Percentiles rank a stretch among this genome's conserved stretches.
phyloP scores from a whole-genome alignment of 2,797 vertebrate genomes.

The Catostomus latipinnis region DNA sequence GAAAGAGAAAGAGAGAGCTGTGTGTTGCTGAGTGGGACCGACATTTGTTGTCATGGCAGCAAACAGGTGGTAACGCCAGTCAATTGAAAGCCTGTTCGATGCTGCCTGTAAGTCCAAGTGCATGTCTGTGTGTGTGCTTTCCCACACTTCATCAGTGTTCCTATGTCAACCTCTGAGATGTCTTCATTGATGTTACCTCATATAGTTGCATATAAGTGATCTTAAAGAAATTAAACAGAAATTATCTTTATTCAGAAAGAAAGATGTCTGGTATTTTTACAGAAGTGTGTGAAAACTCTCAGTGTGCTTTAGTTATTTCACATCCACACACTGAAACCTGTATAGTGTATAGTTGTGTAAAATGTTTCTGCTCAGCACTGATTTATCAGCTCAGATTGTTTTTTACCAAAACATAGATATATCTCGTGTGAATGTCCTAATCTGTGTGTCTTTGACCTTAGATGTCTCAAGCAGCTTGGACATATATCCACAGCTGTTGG shows the following conservation, averaged over 20 bases:
- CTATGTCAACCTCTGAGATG: slow-evolving; percentile 7
- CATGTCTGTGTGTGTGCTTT: slow-evolving; percentile 14
- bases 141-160: slow-evolving; percentile 19
- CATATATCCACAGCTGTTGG: slow-evolving; percentile 8
- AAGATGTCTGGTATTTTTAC: neutral
- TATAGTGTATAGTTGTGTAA: neutral
- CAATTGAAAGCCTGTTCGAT: slow-evolving; percentile 63
- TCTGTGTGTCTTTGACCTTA: slow-evolving; percentile 29
- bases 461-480: neutral
- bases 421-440: slow-evolving; percentile 9
- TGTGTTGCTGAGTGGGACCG: slow-evolving; percentile 37
- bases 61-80: slow-evolving; percentile 72
- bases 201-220: neutral
- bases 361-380: neutral
- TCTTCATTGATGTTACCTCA: neutral
- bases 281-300: slow-evolving; percentile 6
- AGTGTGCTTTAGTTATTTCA: neutral
- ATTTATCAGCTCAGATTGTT: neutral
- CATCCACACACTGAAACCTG: slow-evolving; percentile 10
- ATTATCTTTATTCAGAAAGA: neutral
- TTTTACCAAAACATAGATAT: slow-evolving; percentile 1
- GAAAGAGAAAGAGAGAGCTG: slow-evolving; percentile 27
- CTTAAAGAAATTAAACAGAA: neutral
- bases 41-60: slow-evolving; percentile 59
- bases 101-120: slow-evolving; percentile 37